Evolutionary conservation across 2,888 invertebrate genomes (phyloP).

Genomic region (Vesta saturnalis): DNA sequence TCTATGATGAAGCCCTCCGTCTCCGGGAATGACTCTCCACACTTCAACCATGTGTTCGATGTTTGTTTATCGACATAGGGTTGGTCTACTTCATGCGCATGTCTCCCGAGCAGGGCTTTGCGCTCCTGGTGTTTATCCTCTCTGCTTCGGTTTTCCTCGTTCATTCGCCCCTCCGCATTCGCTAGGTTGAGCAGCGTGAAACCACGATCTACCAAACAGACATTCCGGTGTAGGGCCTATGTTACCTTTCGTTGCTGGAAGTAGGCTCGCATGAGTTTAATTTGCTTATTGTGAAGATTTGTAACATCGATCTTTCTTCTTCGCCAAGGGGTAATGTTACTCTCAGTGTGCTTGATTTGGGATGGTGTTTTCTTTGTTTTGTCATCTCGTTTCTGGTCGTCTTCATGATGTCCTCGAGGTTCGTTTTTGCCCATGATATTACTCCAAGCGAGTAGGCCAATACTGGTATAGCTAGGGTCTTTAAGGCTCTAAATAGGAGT

Average conservation of each 20-base stretch:
- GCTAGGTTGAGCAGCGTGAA: not conserved
- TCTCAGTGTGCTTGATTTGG: no score
- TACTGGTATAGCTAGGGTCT: not conserved
- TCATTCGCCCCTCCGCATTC: not conserved
- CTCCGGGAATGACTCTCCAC: not conserved
- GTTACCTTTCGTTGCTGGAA: not conserved
- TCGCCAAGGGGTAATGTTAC: no score
- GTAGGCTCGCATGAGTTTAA: not conserved
- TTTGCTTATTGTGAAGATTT: no score
- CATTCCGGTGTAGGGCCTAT: not conserved
- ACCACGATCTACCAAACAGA: not conserved
- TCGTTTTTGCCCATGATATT: not conserved
- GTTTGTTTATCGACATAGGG: not conserved
- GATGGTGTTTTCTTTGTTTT: not conserved
- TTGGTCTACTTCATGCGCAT: not conserved
- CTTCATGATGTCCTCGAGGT: not conserved
- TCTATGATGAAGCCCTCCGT: not conserved
- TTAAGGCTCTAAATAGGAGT: not conserved
- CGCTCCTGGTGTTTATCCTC: not conserved
- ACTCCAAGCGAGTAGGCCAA: not conserved
- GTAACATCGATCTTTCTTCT: no score
- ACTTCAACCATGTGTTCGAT: not conserved
- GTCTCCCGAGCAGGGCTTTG: not conserved
- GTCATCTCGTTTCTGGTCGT: not conserved
- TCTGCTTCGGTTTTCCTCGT: not conserved